phyloP scores from a whole-genome alignment of 1,140 invertebrate species.

The Mercenaria mercenaria region DNA sequence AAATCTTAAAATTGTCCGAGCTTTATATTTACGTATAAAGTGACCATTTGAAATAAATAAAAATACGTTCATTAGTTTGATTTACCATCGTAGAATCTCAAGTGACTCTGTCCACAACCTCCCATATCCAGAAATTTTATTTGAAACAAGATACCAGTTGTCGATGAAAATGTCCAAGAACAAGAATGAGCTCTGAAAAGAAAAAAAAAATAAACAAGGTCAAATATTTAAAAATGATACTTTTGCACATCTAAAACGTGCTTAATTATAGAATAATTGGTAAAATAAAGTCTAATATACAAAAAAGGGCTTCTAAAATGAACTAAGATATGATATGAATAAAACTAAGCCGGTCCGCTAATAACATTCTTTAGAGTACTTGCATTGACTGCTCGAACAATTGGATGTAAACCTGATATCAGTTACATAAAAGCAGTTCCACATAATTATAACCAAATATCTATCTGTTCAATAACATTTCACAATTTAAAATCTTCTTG shows the following conservation, averaged over 20 bases:
- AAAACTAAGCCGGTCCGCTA: neutral
- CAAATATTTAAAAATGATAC: neutral
- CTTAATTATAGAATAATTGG: neutral
- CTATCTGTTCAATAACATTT: too few relatives aligned
- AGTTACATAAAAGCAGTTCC: too few relatives aligned
- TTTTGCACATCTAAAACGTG: neutral
- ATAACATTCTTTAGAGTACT: too few relatives aligned
- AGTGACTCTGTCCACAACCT: neutral
- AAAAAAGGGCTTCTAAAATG: neutral
- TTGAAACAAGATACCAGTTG: neutral
- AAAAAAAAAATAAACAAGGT: neutral
- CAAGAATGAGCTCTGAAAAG: neutral
- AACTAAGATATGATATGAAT: neutral
- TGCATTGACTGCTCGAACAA: too few relatives aligned
- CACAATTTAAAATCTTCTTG: too few relatives aligned
- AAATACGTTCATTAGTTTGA: neutral
- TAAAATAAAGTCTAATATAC: neutral
- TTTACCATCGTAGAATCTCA: neutral
- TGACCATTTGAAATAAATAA: too few relatives aligned
- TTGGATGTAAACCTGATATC: too few relatives aligned
- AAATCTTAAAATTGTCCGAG: too few relatives aligned
- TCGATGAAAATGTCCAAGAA: neutral
- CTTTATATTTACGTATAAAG: too few relatives aligned
- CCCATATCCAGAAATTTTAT: conserved; percentile 14
- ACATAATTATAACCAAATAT: too few relatives aligned